Evolutionary conservation across 2,113 vertebrate species (phyloP), one percentile per base, ranked within the genome.

Genomic region (Sceloporus tristichus): DNA sequence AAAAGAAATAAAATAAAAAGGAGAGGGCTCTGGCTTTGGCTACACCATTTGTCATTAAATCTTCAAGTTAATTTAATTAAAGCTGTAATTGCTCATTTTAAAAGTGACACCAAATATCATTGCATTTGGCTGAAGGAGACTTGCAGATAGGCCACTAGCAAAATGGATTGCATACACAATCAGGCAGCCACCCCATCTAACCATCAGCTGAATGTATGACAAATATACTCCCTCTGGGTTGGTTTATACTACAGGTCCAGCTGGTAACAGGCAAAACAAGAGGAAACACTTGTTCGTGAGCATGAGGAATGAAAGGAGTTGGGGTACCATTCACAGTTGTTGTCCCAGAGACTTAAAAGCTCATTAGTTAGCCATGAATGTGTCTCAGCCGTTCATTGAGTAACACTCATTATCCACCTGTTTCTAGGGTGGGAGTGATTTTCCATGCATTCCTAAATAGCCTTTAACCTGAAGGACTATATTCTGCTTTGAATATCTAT

Each of bases 1-100:
- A 34, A 34, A 34, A 34, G 34, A 34, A 34, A 34, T 34, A 34
- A 34, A 34, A 34, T 34, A 34, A 34, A 34, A 34, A 34, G 14
- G 10, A 5, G 5, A 38, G 5, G 79, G 56, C 14, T 42, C 34
- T 9, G 14, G 19, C 48, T 92, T 84, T 59, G 84, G 27, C 54
- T 16, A 34, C 7, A 85, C 0, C 79, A 38, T 87, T 92, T 87
- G 29, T 68, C 40, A 84, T 90, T 92, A 89, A 91, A 92, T 6
- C 3, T 85, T 91, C 79, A 86, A 87, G 21, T 8, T 91, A 86
- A 90, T 90, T 92, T 87, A 92, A 90, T 92, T 90, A 89, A 92
- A 90, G 42, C 19, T 54, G 1, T 88, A 88, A 88, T 75, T 87
- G 75, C 56, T 18, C 7, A 77, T 87, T 94, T 68, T 0, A 76